Evolutionary conservation across 2,888 invertebrate species (phyloP).

Genomic region (Lottia scabra): DNA sequence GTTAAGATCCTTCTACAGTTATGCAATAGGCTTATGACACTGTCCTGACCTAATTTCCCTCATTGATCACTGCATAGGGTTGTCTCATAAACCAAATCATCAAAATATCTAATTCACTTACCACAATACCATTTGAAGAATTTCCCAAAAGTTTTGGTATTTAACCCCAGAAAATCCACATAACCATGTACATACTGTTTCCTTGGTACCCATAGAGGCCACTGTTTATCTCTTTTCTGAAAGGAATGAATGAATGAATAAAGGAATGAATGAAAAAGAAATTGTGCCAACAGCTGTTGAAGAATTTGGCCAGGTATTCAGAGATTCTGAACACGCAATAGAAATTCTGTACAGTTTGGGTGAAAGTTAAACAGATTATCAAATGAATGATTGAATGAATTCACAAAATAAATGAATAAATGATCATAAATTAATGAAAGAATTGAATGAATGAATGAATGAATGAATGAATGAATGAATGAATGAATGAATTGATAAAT

Average conservation of each 20-base stretch:
- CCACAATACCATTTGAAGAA: slow-evolving; percentile 48
- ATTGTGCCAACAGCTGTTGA: too few relatives aligned
- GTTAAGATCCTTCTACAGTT: too few relatives aligned
- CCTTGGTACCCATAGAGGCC: slow-evolving; percentile 74
- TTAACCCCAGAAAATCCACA: slow-evolving; percentile 64
- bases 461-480: slow-evolving; percentile 8
- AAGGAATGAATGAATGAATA: slow-evolving; percentile 30
- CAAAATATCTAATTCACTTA: slow-evolving; percentile 10
- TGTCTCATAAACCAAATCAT: too few relatives aligned
- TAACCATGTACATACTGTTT: slow-evolving; percentile 74
- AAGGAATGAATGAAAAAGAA: background rate
- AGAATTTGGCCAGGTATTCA: too few relatives aligned
- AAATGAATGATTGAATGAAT: slow-evolving; percentile 14
- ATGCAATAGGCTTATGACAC: too few relatives aligned
- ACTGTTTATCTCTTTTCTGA: slow-evolving; percentile 71
- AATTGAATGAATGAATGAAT: slow-evolving; percentile 9
- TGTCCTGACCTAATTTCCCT: too few relatives aligned
- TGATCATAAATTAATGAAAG: slow-evolving; percentile 11
- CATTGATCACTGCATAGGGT: too few relatives aligned
- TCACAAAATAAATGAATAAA: background rate
- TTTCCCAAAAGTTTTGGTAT: slow-evolving; percentile 53
- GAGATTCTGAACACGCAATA: too few relatives aligned
- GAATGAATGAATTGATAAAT: slow-evolving; percentile 12
- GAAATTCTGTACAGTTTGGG: too few relatives aligned
- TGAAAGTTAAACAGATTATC: too few relatives aligned